Base-by-base conservation (phyloP, 2,797 vertebrate genomes). In the Schizothorax lantsangensis region DNA sequence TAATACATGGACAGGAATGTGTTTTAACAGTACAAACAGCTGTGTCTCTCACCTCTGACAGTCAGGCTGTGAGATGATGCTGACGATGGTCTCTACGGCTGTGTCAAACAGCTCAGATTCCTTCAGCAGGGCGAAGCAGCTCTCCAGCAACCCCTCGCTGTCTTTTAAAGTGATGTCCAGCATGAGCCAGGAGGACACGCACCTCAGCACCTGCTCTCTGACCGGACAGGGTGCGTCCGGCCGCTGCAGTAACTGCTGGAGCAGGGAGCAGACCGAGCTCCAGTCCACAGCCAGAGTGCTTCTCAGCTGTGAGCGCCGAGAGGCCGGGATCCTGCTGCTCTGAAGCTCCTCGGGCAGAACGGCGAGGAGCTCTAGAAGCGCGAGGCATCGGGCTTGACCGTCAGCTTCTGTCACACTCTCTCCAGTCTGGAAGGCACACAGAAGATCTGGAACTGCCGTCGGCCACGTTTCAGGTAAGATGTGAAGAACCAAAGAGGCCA, bases 281-380 rank as follows among this genome's bases (percentile, higher is more conserved):
- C 97, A 99, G 93, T 99, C 97, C 86, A 96, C 94, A 0, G 94
- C 94, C 90, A 99, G 94, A 40, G 97, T 96, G 12, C 95, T 95
- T 89, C 96, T 97, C 21, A 99, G 96, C 94, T 97, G 96, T 85
- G 95, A 91, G 33, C 97, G 97, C 54, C 96, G 97, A 82, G 95
- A 96, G 86, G 96, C 96, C 0, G 96, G 94, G 21, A 99, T 93
- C 26, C 97, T 96, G 89, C 96, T 96, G 90, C 96, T 99, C 93
- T 98, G 97, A 87, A 99, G 98, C 94, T 99, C 98, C 95, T 99
- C 98, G 0, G 98, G 98, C 82, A 99, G 94, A 38, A 99, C 97
- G 0, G 96, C 96, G 88, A 99, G 96, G 89, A 99, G 96, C 93
- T 99, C 98, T 90, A 99, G 93, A 89, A 99, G 94, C 0, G 97